phyloP scores from a whole-genome alignment of 2,888 invertebrate species.

The Xylocampa areola region DNA sequence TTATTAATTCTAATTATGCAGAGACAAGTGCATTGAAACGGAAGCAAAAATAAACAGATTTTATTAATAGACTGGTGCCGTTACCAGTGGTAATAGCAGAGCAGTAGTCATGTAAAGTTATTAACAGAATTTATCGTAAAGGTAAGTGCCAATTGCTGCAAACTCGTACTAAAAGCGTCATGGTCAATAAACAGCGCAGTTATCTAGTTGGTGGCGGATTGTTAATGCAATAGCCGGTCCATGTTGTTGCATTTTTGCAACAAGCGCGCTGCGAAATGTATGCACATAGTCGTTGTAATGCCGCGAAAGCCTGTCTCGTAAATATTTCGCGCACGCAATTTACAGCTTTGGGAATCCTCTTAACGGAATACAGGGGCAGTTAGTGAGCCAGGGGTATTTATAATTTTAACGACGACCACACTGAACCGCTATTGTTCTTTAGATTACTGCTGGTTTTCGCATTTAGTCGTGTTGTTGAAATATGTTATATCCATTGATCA shows the following conservation, averaged over 20 bases:
- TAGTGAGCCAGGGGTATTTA: conserved; percentile 83
- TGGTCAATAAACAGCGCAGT: conserved; percentile 69
- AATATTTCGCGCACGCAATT: conserved; percentile 87
- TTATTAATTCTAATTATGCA: conserved; percentile 28
- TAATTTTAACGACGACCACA: conserved; percentile 77
- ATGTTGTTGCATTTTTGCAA: conserved; percentile 81
- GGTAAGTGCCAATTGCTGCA: conserved; percentile 57
- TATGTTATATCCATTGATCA: conserved; percentile 16
- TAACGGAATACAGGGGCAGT: conserved; percentile 86
- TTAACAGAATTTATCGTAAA: conserved; percentile 49
- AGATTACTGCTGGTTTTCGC: conserved; percentile 64
- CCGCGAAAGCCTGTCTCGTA: conserved; percentile 87
- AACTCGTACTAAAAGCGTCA: conserved; percentile 62
- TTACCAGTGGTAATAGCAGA: too few relatives aligned
- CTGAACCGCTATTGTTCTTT: conserved; percentile 74
- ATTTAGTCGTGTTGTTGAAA: conserved; percentile 27
- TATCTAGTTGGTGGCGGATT: conserved; percentile 67
- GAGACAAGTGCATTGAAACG: conserved; percentile 17
- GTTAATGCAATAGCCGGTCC: conserved; percentile 67
- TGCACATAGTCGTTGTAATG: conserved; percentile 84
- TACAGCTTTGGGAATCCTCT: conserved; percentile 88
- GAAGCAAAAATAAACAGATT: conserved; percentile 8
- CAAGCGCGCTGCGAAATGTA: conserved; percentile 76
- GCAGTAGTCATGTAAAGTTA: conserved; percentile 36
- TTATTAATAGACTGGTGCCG: conserved; percentile 17